These are phyloP conservation scores for Phataginus tetradactyla DNA, from an alignment of 2,797 vertebrate genomes.

Conservation along the genomic window DNA sequence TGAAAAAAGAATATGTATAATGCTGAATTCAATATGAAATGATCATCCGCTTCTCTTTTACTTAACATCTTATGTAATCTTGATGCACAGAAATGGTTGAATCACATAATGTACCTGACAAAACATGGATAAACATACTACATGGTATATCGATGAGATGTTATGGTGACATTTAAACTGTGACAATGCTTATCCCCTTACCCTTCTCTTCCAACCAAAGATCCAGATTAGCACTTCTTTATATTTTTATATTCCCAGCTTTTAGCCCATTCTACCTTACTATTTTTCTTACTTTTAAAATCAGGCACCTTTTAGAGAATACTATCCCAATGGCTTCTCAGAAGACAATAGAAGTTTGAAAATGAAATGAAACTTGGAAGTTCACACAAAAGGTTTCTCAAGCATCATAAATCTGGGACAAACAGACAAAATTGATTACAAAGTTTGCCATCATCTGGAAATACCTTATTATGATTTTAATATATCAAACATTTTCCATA, in stretches of 20 bases:
- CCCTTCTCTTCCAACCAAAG: neutral
- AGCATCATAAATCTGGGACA: neutral
- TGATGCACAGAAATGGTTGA: neutral
- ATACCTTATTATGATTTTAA: neutral
- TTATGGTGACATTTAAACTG: neutral
- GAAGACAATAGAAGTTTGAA: neutral
- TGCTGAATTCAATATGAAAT: constrained; percentile 55
- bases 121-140: constrained; percentile 31
- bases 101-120: neutral
- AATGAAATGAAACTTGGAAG: neutral
- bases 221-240: neutral
- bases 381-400: neutral
- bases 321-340: neutral
- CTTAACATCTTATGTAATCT: neutral
- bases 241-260: constrained; percentile 32
- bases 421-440: neutral
- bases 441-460: neutral
- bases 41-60: neutral
- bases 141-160: neutral
- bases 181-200: neutral
- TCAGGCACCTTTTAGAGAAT: neutral
- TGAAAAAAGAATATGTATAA: neutral
- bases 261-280: neutral
- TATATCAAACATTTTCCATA: neutral
- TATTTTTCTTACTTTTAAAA: neutral